A percentile compares a stretch with the other conserved stretches of the same genome.
phyloP scores from a whole-genome alignment of 1,140 invertebrate species.

The Drusus annulatus region DNA sequence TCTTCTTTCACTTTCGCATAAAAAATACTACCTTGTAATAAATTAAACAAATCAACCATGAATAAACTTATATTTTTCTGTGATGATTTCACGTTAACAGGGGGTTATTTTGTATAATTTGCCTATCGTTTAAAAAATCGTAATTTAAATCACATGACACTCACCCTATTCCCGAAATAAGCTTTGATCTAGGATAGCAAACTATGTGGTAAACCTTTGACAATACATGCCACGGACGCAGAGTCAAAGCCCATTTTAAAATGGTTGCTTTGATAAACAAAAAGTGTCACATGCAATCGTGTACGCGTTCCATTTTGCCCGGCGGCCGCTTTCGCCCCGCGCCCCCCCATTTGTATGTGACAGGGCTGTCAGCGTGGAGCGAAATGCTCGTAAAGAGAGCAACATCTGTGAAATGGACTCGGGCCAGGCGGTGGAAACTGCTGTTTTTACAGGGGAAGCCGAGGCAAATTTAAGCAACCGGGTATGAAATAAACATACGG shows the following conservation, averaged over 20 bases:
- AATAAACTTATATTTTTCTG: no score
- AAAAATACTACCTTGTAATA: no score
- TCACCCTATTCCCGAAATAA: no score
- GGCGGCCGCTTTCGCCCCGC: constrained; percentile 1
- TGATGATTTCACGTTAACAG: no score
- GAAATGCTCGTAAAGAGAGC: constrained; percentile 11
- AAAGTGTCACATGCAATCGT: constrained; percentile 22
- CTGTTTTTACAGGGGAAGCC: no score
- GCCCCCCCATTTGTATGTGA: constrained; percentile 14
- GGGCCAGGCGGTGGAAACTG: neutral
- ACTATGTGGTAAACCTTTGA: constrained; percentile 3
- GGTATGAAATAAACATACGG: no score
- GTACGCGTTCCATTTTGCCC: constrained; percentile 13
- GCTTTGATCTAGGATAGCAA: neutral
- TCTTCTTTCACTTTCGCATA: no score
- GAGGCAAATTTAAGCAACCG: no score
- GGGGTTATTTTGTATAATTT: no score
- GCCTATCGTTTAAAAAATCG: no score
- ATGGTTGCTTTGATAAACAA: constrained; percentile 24
- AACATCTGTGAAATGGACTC: constrained; percentile 24
- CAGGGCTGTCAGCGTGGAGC: constrained; percentile 14
- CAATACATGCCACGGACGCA: neutral
- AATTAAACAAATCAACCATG: no score
- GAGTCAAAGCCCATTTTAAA: constrained; percentile 21
- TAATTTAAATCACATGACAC: no score